Conservation (phyloP, 30 jellyfish, hydroid and myxozoan genomes). For the Aurelia coerulea region DNA sequence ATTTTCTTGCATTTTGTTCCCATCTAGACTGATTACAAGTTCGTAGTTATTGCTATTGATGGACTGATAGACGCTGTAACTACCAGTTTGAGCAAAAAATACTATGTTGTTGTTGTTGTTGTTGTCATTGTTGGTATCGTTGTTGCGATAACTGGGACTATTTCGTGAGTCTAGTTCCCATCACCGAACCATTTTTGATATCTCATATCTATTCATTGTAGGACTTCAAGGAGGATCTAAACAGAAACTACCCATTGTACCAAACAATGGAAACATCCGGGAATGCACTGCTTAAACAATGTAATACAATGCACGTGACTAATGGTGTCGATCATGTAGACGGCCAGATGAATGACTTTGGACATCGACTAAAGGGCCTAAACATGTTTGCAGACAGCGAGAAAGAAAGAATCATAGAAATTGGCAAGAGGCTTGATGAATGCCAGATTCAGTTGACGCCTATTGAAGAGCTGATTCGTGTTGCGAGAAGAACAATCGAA, state of each 20-base stretch:
- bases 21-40: no score
- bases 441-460: conserved; percentile 78
- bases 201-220: background rate
- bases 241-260: conserved; percentile 57
- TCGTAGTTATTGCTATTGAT: no score
- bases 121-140: no score
- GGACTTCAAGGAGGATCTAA: conserved; percentile 86
- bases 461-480: conserved; percentile 72
- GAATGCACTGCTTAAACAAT: conserved; percentile 50
- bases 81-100: no score
- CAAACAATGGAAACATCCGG: conserved; percentile 52
- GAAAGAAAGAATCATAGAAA: conserved; percentile 63
- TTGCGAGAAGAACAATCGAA: conserved; percentile 51
- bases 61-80: no score
- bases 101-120: no score
- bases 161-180: no score
- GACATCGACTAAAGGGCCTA: conserved; percentile 72
- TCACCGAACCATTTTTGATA: no score
- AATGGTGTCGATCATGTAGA: conserved; percentile 80
- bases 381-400: conserved; percentile 72
- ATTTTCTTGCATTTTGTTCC: no score
- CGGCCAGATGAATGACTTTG: conserved; percentile 63
- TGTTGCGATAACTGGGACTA: no score
- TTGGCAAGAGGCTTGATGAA: conserved; percentile 68
- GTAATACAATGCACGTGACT: conserved; percentile 65